phyloP scores from a whole-genome alignment of 2,797 vertebrate genomes.

The Orestias chungarensis region DNA sequence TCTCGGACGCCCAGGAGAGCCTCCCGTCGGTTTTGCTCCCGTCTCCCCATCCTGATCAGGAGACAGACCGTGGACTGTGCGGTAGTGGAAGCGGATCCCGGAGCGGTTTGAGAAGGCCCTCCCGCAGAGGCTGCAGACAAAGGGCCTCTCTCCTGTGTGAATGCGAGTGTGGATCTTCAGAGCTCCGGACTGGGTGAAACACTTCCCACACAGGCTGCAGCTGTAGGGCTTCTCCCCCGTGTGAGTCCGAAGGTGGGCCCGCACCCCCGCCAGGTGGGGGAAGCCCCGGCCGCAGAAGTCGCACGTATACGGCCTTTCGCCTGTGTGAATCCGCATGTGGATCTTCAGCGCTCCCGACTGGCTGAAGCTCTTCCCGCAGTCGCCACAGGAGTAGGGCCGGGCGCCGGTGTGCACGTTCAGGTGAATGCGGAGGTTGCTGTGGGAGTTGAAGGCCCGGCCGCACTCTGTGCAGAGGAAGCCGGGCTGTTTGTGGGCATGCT shows the following conservation, averaged over 20 bases:
- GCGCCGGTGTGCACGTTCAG: conserved; percentile 84
- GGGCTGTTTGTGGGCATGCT: conserved; percentile 72
- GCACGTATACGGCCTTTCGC: conserved; percentile 81
- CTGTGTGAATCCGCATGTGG: conserved; percentile 82
- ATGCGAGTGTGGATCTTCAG: conserved; percentile 83
- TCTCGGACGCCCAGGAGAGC: conserved; percentile 56
- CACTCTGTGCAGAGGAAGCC: conserved; percentile 83
- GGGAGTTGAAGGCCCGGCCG: conserved; percentile 82
- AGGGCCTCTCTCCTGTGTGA: conserved; percentile 84
- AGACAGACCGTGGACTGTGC: conserved; percentile 76
- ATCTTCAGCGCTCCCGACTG: conserved; percentile 84
- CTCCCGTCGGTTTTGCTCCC: conserved; percentile 45
- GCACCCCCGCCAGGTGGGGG: conserved; percentile 81
- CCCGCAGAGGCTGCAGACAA: conserved; percentile 78
- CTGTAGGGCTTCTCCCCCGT: conserved; percentile 84
- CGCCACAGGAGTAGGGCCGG: conserved; percentile 78
- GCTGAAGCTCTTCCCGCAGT: conserved; percentile 85
- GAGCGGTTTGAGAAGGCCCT: conserved; percentile 84
- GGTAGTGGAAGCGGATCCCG: conserved; percentile 82
- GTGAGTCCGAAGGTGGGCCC: conserved; percentile 83
- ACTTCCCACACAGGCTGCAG: conserved; percentile 82
- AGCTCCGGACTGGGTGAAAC: conserved; percentile 85
- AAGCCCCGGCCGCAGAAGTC: conserved; percentile 81
- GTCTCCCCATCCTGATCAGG: conserved; percentile 57
- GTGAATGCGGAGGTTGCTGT: conserved; percentile 85